These are phyloP conservation scores for Toxostoma redivivum DNA, from an alignment of 2,113 vertebrate genomes.

Conservation along the genomic window DNA sequence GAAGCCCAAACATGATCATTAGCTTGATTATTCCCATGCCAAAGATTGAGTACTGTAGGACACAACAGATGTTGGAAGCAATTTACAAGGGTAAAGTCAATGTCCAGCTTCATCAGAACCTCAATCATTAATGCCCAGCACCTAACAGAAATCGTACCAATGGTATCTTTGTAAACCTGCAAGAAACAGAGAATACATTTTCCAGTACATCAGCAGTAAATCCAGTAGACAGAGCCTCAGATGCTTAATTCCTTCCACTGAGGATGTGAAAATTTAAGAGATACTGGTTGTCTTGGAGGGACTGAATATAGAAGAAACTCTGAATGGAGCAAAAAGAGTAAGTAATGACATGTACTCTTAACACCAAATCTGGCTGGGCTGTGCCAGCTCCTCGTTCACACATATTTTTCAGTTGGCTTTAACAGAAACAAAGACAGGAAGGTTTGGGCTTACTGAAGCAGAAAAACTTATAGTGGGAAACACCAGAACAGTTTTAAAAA, in stretches of 20 bases:
- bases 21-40: background rate
- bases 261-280: background rate
- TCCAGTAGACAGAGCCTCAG: background rate
- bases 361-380: background rate
- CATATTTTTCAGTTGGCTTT: background rate
- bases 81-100: background rate
- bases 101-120: background rate
- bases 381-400: background rate
- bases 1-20: background rate
- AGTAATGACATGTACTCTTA: background rate
- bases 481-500: background rate
- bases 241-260: background rate
- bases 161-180: background rate
- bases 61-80: background rate
- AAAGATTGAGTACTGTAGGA: background rate
- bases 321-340: background rate
- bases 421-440: background rate
- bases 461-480: background rate
- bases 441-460: background rate
- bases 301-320: background rate
- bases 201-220: background rate
- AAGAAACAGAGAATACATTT: background rate
- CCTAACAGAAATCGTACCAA: background rate
- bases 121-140: background rate
- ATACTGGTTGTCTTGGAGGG: fast-evolving